Conservation (phyloP, 2,797 vertebrate species). For the Chaetodon trifasciatus region DNA sequence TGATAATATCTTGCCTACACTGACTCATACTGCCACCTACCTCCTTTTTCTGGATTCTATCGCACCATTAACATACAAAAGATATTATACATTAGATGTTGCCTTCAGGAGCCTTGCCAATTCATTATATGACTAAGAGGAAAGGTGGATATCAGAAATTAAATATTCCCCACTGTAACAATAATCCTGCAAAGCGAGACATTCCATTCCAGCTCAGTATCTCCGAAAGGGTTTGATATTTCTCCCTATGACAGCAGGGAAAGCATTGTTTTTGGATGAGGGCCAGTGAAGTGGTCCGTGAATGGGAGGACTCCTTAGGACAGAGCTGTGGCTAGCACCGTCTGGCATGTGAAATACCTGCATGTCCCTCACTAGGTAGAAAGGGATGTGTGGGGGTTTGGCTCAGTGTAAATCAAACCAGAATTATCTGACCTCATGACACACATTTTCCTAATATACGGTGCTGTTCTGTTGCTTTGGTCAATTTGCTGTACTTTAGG, state of each 20-base stretch:
- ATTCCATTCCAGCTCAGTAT: slow-evolving; percentile 56
- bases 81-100: slow-evolving; percentile 27
- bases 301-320: slow-evolving; percentile 67
- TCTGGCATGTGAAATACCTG: slow-evolving; percentile 67
- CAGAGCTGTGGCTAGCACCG: slow-evolving; percentile 74
- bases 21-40: slow-evolving; percentile 26
- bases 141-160: slow-evolving; percentile 36
- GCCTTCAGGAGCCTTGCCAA: background rate
- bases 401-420: slow-evolving; percentile 74
- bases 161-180: slow-evolving; percentile 28
- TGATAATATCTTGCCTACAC: slow-evolving; percentile 11
- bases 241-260: slow-evolving; percentile 23
- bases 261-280: slow-evolving; percentile 66
- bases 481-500: slow-evolving; percentile 50
- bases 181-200: slow-evolving; percentile 17
- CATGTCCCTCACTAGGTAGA: slow-evolving; percentile 47
- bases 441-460: slow-evolving; percentile 80
- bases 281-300: slow-evolving; percentile 68
- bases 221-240: slow-evolving; percentile 40
- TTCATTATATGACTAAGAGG: slow-evolving; percentile 48
- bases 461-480: slow-evolving; percentile 35
- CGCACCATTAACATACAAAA: slow-evolving; percentile 15
- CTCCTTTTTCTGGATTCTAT: slow-evolving; percentile 26
- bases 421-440: slow-evolving; percentile 76
- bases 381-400: slow-evolving; percentile 35